phyloP scores from a whole-genome alignment of 1,140 invertebrate genomes.

The Drosophila biarmipes region DNA sequence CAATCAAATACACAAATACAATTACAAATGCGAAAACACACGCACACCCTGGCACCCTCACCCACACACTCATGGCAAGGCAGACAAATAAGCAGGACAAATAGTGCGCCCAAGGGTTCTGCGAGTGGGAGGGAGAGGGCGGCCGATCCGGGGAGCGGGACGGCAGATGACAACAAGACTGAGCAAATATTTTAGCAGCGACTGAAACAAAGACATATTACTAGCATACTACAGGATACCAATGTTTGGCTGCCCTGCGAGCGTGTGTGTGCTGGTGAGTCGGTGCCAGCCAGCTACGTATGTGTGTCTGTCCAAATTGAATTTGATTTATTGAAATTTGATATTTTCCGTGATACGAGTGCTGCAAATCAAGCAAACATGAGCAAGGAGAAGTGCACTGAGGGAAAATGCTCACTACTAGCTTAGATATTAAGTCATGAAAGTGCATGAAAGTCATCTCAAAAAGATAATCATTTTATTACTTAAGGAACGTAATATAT shows the following conservation, averaged over 20 bases:
- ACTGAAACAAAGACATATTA: slow-evolving; percentile 82
- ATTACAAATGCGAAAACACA: slow-evolving; percentile 74
- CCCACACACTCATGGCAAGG: slow-evolving; percentile 51
- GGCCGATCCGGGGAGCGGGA: slow-evolving; percentile 1
- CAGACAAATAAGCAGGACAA: slow-evolving; percentile 74
- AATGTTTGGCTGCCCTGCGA: slow-evolving; percentile 24
- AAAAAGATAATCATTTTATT: too few relatives aligned
- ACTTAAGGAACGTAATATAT: too few relatives aligned
- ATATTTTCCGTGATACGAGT: slow-evolving; percentile 83
- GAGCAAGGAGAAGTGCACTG: slow-evolving; percentile 39
- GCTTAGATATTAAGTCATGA: too few relatives aligned
- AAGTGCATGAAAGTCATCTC: too few relatives aligned
- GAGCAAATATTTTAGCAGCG: slow-evolving; percentile 78
- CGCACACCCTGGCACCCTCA: slow-evolving; percentile 20
- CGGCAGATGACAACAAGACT: slow-evolving; percentile 68
- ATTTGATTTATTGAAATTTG: slow-evolving; percentile 84
- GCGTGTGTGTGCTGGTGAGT: slow-evolving; percentile 9
- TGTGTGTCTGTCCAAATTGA: slow-evolving; percentile 78
- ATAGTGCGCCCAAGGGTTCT: slow-evolving; percentile 43
- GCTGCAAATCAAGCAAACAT: slow-evolving; percentile 79
- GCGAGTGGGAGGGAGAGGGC: slow-evolving; percentile 3
- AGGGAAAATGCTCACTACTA: background rate
- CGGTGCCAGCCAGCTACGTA: slow-evolving; percentile 13
- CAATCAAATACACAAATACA: slow-evolving; percentile 83
- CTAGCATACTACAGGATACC: slow-evolving; percentile 52